These are phyloP conservation scores for Peromyscus maniculatus DNA, from an alignment of 2,113 vertebrate species.

Conservation along the genomic window DNA sequence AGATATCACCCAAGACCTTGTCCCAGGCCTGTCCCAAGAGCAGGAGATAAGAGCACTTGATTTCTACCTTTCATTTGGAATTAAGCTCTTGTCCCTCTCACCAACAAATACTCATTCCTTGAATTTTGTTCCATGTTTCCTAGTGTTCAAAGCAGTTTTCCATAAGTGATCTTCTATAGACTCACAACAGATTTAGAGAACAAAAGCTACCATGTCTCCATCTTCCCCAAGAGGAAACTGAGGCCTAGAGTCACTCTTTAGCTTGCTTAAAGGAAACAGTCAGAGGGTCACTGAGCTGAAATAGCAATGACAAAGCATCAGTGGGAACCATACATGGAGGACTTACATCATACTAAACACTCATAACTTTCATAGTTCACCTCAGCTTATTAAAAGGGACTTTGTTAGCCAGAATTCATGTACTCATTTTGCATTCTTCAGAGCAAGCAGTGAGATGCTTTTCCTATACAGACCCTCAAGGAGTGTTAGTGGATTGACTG, in stretches of 20 bases:
- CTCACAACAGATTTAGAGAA: not conserved
- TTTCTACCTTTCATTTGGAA: not conserved
- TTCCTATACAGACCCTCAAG: not conserved
- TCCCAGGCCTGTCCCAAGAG: not conserved
- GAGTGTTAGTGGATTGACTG: constrained; percentile 28
- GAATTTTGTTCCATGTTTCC: not conserved
- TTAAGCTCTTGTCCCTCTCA: not conserved
- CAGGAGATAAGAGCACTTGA: not conserved
- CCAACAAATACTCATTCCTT: not conserved
- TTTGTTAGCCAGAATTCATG: not conserved
- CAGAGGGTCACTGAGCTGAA: not conserved
- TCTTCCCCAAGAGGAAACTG: not conserved
- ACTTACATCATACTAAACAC: not conserved
- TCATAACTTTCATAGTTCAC: not conserved
- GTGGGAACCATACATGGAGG: too few relatives aligned
- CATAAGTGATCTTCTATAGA: not conserved
- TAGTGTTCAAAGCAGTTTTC: not conserved
- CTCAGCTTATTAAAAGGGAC: not conserved
- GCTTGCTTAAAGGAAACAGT: not conserved
- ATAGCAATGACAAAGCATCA: not conserved
- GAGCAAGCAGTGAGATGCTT: not conserved
- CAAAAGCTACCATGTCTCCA: not conserved
- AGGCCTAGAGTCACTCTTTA: not conserved
- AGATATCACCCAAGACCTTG: not conserved
- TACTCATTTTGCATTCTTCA: not conserved